Evolutionary conservation across 2,113 vertebrate species (phyloP), one percentile per base, ranked within the genome.

Genomic region (Neolamprologus sp.): DNA sequence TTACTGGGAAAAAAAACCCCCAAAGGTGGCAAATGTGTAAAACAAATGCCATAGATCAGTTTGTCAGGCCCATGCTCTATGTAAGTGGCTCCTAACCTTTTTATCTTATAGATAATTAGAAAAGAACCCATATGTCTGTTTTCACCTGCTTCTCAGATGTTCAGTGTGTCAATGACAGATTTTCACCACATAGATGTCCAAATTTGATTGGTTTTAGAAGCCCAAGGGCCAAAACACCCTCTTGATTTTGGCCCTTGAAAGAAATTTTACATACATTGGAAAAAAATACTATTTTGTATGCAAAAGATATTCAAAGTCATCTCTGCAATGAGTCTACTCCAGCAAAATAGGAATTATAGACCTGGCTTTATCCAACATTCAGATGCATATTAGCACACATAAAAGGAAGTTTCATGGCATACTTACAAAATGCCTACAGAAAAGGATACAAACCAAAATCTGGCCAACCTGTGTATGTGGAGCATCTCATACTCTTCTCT

Each of bases 41-140:
- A 65, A 37, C 60, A 65, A 68, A 21, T 68, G n/a, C 12, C 19
- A 40, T 68, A 21, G 63, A 68, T 68, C 19, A 68, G n/a, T 68
- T 71, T 26, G 37, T 42, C 37, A 71, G 65, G 65, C 13, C 65
- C 37, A 23, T 42, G 65, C 65, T 23, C 21, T 23, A 42, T 42
- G 65, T 42, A 42, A 71, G 65, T 26, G n/a, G 37, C 12, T 71
- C 37, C 65, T 42, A 26, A 71, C 37, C 12, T 71, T 71, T 71
- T 26, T 26, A 42, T 42, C 37, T 71, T 71, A 45, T 23, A 71
- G 37, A 40, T 42, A 5, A 71, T 16, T 42, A 71, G 37, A 71
- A 71, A 71, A 71, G 37, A 71, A 42, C 1, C 37, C 12, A 54
- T 1, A 33, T 33, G 28, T 19, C 4, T 63, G 10, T 63, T 63